phyloP scores from a whole-genome alignment of 2,113 vertebrate species.

The Melozone crissalis region DNA sequence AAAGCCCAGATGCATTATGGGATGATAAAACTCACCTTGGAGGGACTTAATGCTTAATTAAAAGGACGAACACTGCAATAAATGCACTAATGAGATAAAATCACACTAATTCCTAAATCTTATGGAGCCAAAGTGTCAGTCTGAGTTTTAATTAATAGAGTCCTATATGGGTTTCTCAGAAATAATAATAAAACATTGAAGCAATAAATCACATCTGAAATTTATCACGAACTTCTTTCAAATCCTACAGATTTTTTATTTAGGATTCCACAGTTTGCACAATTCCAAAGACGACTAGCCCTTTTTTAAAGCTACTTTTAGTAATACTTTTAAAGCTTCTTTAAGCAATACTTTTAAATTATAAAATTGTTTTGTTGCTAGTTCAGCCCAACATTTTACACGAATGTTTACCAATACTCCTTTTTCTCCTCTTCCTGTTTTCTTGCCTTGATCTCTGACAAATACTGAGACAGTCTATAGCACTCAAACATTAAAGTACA shows the following conservation, averaged over 20 bases:
- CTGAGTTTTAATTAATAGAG: conserved; percentile 75
- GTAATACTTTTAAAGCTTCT: background rate
- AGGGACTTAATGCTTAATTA: conserved; percentile 57
- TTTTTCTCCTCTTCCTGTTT: background rate
- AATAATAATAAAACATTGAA: conserved; percentile 64
- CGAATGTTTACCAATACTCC: fast-evolving
- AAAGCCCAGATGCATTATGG: conserved; percentile 40
- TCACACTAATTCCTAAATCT: conserved; percentile 64
- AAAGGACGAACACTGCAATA: conserved; percentile 47
- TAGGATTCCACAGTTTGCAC: background rate
- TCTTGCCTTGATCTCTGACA: background rate
- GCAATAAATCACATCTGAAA: conserved; percentile 50
- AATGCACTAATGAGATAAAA: conserved; percentile 63
- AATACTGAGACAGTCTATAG: background rate
- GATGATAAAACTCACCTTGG: conserved; percentile 61
- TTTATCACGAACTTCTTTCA: background rate
- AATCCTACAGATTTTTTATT: background rate
- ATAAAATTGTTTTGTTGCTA: background rate
- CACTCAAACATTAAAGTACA: background rate
- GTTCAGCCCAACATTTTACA: background rate
- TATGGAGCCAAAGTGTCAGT: conserved; percentile 23
- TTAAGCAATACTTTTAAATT: background rate
- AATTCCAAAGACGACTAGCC: background rate
- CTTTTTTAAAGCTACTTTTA: background rate
- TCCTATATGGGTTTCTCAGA: conserved; percentile 66